phyloP scores from a whole-genome alignment of 1,140 invertebrate species.

The Bombus difficillimus region DNA sequence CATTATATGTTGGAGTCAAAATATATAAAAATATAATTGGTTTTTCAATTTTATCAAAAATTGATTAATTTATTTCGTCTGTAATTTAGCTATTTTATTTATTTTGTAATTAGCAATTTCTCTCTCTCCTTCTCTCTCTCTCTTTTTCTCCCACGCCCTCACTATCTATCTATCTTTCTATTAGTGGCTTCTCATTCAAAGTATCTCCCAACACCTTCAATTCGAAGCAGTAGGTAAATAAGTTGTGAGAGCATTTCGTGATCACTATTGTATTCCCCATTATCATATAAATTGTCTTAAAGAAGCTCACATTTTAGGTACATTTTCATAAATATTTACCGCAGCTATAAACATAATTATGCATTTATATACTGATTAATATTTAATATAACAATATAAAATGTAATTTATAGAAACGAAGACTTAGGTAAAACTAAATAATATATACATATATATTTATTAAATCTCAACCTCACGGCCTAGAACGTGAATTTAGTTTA shows the following conservation, averaged over 20 bases:
- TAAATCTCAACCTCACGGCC: too few species aligned
- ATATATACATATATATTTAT: too few species aligned
- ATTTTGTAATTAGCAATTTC: background rate
- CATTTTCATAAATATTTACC: background rate
- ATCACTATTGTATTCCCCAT: background rate
- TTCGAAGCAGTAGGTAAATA: slow-evolving; percentile 8
- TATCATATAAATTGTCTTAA: background rate
- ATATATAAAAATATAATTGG: too few species aligned
- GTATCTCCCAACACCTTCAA: background rate
- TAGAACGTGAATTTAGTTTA: too few species aligned
- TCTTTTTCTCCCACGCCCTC: background rate
- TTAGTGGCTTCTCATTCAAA: background rate
- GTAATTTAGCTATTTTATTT: too few species aligned
- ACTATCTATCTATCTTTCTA: background rate
- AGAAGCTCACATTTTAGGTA: background rate
- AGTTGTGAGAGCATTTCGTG: slow-evolving; percentile 1
- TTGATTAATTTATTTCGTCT: too few species aligned
- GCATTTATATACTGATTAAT: background rate
- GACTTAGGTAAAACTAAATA: background rate
- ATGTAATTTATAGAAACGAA: background rate
- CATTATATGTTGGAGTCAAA: too few species aligned
- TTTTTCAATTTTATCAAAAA: too few species aligned
- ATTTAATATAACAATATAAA: background rate
- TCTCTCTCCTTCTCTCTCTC: background rate
- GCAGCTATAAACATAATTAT: background rate